Conservation (phyloP, 1,140 invertebrate species). For the Nasonia vitripennis region DNA sequence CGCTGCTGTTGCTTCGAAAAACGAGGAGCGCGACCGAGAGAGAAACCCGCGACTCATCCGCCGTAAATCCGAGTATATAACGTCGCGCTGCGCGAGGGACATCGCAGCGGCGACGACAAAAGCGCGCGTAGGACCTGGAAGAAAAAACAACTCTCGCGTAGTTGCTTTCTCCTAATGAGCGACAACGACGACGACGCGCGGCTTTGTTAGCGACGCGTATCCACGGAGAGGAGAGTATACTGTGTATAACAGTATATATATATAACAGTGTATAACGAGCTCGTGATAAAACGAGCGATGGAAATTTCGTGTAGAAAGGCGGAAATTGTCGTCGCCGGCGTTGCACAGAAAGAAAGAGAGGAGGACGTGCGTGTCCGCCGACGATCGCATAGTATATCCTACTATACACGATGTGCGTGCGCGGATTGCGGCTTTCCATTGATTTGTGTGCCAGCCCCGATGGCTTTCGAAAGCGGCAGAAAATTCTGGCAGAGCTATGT, state of each 20-base stretch:
- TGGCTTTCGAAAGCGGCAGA: neutral
- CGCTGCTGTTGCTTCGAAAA: neutral
- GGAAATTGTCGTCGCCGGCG: constrained; percentile 8
- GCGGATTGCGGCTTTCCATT: neutral
- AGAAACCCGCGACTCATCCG: neutral
- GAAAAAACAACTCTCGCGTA: neutral
- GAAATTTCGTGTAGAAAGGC: constrained; percentile 42
- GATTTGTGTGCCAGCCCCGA: neutral
- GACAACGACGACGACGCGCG: neutral
- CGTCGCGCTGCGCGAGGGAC: neutral
- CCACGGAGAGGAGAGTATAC: neutral
- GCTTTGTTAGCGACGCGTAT: constrained; percentile 9
- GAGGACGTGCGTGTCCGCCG: constrained; percentile 22
- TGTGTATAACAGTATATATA: neutral
- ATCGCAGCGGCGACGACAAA: neutral
- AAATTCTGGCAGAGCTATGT: no score
- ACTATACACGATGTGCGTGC: constrained; percentile 1
- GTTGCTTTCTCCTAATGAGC: constrained; percentile 41
- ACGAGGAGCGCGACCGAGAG: neutral
- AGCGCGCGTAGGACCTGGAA: neutral
- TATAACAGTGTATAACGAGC: neutral
- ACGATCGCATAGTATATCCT: neutral
- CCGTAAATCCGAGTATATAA: neutral
- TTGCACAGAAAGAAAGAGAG: neutral
- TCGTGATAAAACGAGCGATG: constrained; percentile 33